phyloP scores from a whole-genome alignment of 2,888 invertebrate species.

The Oxycera nigricornis region DNA sequence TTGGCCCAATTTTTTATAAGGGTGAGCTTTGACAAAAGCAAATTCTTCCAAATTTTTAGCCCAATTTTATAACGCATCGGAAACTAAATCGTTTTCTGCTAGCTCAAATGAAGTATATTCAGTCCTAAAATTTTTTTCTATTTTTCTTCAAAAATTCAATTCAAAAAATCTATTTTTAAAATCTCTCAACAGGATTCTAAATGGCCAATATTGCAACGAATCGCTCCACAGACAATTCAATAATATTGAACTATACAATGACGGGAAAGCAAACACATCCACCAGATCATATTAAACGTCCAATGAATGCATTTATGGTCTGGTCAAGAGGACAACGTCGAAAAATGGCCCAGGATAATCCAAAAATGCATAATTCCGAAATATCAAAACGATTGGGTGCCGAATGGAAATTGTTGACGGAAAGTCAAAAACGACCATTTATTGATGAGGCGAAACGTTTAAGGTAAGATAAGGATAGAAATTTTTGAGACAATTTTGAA shows the following conservation, averaged over 20 bases:
- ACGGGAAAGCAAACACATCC: constrained; percentile 54
- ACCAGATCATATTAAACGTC: constrained; percentile 87
- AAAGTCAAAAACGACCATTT: constrained; percentile 90
- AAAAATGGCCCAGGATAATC: constrained; percentile 94
- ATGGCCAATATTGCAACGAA: not conserved
- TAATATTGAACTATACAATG: constrained; percentile 37
- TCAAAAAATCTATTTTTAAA: not conserved
- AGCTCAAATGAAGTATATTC: too few relatives aligned
- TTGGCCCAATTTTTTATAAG: too few relatives aligned
- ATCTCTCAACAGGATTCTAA: not conserved
- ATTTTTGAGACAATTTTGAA: not conserved
- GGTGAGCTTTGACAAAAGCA: too few relatives aligned
- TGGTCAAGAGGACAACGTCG: constrained; percentile 93
- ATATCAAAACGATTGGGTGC: constrained; percentile 91
- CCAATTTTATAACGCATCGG: too few relatives aligned
- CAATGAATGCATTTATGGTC: constrained; percentile 98
- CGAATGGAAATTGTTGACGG: constrained; percentile 90
- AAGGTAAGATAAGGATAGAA: constrained; percentile 64
- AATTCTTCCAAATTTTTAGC: too few relatives aligned
- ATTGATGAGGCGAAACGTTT: constrained; percentile 94
- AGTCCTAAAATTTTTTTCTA: too few relatives aligned
- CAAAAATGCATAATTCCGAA: constrained; percentile 90
- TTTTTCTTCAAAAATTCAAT: too few relatives aligned
- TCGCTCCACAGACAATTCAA: not conserved
- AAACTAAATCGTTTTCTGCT: too few relatives aligned